Base-by-base conservation (phyloP, 1,140 invertebrate species). In the Archivesica marissinica region DNA sequence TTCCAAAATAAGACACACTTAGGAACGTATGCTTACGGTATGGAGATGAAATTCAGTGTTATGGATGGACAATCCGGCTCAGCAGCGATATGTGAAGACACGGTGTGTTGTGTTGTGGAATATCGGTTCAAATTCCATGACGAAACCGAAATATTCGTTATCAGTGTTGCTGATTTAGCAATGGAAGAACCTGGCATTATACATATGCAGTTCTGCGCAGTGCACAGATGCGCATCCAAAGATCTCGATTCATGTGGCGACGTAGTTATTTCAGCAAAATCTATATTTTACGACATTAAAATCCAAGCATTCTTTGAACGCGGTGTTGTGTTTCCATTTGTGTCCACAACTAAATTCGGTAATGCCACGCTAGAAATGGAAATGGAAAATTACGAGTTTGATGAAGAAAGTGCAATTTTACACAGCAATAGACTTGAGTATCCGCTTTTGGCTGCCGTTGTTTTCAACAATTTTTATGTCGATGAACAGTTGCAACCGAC, bases 121-220 rank as follows among this genome's bases (percentile, higher is more conserved):
- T 85, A 77, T 23, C 4, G 50, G 25, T 85, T 85, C 47, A 70
- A 68, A 28, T 11, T 35, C 17, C 28, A 44, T 2, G 59, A 41
- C 23, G n/a, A 44, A 2, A 11, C 50, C 17, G 82, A 85, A 28
- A 17, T 38, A 9, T 68, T 52, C 30, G 38, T 72, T 17, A 28
- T 85, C 28, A 56, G 74, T 28, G 82, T 50, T 13, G 38, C 30
- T 1, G 82, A 85, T 44, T 39, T 66, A n/a, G 11, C 6, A 15
- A 54, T 77, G 41, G 11, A 39, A 11, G 23, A 78, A 17, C 82
- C 82, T n/a, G 82, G 82, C 4, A 30, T 33, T 17, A 50, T 85
- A 20, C 82, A 70, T 39, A 66, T 85, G 74, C 82, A 85, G 30
- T 70, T 64, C 28, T 85, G 82, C 44, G 75, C 74, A 4, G 61